Percentiles rank a stretch among this genome's conserved stretches.
These are phyloP conservation scores for Hyla sarda DNA, from an alignment of 2,113 vertebrate species.

Conservation along the genomic window DNA sequence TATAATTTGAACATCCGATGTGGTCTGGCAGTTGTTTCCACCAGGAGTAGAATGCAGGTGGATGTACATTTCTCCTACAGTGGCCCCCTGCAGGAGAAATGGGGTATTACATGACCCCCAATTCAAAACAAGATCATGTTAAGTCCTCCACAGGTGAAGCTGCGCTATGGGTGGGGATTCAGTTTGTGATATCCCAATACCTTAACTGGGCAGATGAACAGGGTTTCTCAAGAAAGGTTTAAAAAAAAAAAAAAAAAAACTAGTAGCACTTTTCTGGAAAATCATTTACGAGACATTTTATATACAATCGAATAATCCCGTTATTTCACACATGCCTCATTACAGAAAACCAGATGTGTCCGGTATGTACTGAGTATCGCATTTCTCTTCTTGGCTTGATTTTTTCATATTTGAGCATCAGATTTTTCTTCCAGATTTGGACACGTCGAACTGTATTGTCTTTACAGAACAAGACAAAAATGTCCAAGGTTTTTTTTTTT, in stretches of 20 bases:
- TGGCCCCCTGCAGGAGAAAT: neutral
- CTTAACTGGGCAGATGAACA: neutral
- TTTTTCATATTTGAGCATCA: conserved; percentile 6
- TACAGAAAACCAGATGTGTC: conserved; percentile 32
- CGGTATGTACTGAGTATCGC: neutral
- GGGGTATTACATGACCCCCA: neutral
- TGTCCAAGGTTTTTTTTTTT: neutral
- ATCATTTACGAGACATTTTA: neutral
- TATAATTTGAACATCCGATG: too few relatives aligned
- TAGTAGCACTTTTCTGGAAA: neutral
- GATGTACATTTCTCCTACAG: neutral
- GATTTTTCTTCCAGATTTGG: conserved; percentile 56
- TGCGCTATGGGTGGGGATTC: too few relatives aligned
- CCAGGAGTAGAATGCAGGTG: neutral
- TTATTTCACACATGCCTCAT: neutral
- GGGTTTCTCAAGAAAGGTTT: neutral
- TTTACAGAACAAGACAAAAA: conserved; percentile 26
- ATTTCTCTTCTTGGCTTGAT: conserved; percentile 25
- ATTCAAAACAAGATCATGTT: neutral
- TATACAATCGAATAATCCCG: neutral
- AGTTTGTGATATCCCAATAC: neutral
- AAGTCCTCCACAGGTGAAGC: neutral
- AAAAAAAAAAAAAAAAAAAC: neutral
- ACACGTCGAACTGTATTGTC: conserved; percentile 6
- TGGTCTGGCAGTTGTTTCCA: neutral